Evolutionary conservation across 2,113 vertebrate species (phyloP), one percentile per base, ranked within the genome.

Genomic region (Rhineura floridana): DNA sequence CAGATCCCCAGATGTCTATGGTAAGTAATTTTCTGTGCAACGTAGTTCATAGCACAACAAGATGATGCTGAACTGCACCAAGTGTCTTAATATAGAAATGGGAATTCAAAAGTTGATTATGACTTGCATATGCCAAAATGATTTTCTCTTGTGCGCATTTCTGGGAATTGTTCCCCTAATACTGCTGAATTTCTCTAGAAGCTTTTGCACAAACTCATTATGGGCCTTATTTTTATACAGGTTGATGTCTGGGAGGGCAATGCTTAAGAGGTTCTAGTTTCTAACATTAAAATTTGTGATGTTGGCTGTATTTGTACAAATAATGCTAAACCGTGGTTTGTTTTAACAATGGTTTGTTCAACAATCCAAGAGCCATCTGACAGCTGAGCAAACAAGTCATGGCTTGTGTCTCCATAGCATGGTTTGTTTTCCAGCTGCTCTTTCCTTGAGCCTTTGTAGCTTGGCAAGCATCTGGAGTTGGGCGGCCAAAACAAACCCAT

Each of bases 1-100:
- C 99, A n/a, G 99, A 99, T 93, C 99, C 99, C 6, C 99, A 99
- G 93, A 99, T 99, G 98, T 98, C 97, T 91, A 98, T 99, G 99
- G 99, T 99, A 94, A 98, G 98, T 92, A 55, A 2, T 84, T 4
- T 7, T 93, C 10, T n/a, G 0, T 81, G 21, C 30, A 83, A 3
- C 73, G 3, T 15, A 55, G 1, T 77, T 19, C 36, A 0, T 78
- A 76, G 86, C 83, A 52, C 0, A 25, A 6, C 4, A 85, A 48
- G 87, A 0, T 28, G 94, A 81, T 33, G 55, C 23, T 79, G 11
- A 28, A 23, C 11, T 33, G n/a, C 50, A 4, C n/a, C n/a, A 52
- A 73, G 67, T 48, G 62, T 15, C 17, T 76, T 19, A 65, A 48
- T 36, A 15, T 77, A 46, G 3, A 65, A n/a, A 33, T 6, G 10